phyloP scores from a whole-genome alignment of 2,888 invertebrate genomes.

The Tachina grossa region DNA sequence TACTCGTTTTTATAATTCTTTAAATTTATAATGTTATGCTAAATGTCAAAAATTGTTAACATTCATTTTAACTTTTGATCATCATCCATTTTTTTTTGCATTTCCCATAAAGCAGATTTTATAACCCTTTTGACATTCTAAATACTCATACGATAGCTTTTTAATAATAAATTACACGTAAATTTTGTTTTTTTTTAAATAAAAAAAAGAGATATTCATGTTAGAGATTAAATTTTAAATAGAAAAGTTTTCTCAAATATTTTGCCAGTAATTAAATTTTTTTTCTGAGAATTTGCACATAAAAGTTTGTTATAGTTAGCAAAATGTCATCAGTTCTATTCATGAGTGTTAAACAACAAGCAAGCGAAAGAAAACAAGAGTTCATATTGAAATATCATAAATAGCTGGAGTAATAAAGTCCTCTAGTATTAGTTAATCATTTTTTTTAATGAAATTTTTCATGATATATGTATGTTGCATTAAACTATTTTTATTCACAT shows the following conservation, averaged over 20 bases:
- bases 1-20: slow-evolving; percentile 32
- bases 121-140: neutral
- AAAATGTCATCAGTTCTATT: slow-evolving; percentile 43
- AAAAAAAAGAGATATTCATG: slow-evolving; percentile 58
- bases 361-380: slow-evolving; percentile 1
- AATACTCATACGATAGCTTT: neutral
- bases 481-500: too few relatives aligned
- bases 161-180: slow-evolving; percentile 43
- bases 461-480: too few relatives aligned
- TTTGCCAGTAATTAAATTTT: slow-evolving; percentile 36
- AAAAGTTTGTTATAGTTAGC: slow-evolving; percentile 7
- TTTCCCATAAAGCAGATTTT: too few relatives aligned
- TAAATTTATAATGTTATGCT: slow-evolving; percentile 49
- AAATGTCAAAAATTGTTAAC: slow-evolving; percentile 46
- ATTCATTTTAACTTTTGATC: slow-evolving; percentile 5
- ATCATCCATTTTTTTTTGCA: neutral
- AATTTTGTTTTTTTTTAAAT: too few relatives aligned
- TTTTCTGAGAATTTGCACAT: slow-evolving; percentile 3
- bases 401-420: slow-evolving; percentile 14
- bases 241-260: neutral
- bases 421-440: neutral
- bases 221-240: slow-evolving; percentile 36
- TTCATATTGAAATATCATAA: slow-evolving; percentile 29
- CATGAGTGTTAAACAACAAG: slow-evolving; percentile 7
- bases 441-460: neutral